Base-by-base conservation (phyloP, 2,888 invertebrate species). In the Crocallis elinguaria region DNA sequence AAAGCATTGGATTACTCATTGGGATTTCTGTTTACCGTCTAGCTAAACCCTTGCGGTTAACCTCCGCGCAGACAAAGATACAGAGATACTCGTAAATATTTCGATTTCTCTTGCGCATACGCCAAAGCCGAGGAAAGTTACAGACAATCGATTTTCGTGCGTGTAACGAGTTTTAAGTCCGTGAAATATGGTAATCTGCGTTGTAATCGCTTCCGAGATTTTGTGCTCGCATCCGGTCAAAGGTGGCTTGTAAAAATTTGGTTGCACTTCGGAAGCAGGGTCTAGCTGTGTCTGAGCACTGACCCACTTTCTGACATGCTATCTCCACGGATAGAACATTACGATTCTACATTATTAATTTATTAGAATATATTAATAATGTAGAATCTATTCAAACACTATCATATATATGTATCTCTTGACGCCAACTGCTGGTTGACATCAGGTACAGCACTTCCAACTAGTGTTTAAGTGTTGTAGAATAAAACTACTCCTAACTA, bases 1-100 rank as follows among this genome's bases (percentile, higher is more conserved):
- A 55, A 49, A 57, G 51, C 12, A 9, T 54, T 37, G n/a, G 19
- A 44, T 60, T 57, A 43, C 45, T 58, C 57, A 46, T 38, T 56
- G 60, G 64, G 46, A 38, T 60, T 60, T 56, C 54, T 56, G 45
- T 49, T 64, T 44, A 49, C 46, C 46, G 42, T 27, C 44, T 51
- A 46, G 38, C 33, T 55, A 49, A 59, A 61, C 43, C 49, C 49
- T 60, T 58, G 62, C 36, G 60, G 62, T 58, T 52, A 56, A 54
- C 42, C 51, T 30, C 23, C 23, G 14, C 51, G 27, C 21, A 19
- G 13, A n/a, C 3, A 8, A 11, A 44, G n/a, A 38, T 46, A 29
- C 35, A 38, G 30, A 50, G 7, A 13, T 44, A 35, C 38, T 48
- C 9, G 14, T 33, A 32, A 37, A 41, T 44, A 45, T 49, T n/a